A percentile compares a stretch with the other conserved stretches of the same genome.
Evolutionary conservation across 2,888 invertebrate species (phyloP).

Genomic region (Aspidapion aeneum): DNA sequence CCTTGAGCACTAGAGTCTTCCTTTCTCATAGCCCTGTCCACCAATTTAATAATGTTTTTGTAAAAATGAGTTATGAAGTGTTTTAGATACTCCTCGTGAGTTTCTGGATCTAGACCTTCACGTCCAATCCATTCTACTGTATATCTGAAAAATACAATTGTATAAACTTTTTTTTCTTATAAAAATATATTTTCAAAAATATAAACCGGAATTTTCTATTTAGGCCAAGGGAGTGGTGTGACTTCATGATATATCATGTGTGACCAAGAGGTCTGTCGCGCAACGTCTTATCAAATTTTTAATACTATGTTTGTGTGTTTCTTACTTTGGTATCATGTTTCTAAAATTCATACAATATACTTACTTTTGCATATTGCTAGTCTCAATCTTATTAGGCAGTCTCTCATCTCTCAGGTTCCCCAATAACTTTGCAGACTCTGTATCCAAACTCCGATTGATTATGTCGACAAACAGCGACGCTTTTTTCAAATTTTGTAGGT

Average conservation of each 20-base stretch:
- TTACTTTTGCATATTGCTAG: conserved; percentile 85
- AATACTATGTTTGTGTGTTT: too few relatives aligned
- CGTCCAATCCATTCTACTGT: conserved; percentile 97
- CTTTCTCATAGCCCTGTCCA: conserved; percentile 93
- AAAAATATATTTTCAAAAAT: too few relatives aligned
- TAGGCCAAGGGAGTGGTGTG: too few relatives aligned
- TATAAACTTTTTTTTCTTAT: not conserved
- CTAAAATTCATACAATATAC: too few relatives aligned
- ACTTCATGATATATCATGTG: too few relatives aligned
- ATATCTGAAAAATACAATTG: conserved; percentile 57
- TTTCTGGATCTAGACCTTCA: conserved; percentile 88
- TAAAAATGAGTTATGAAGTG: conserved; percentile 95
- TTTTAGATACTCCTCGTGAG: conserved; percentile 89
- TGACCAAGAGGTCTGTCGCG: too few relatives aligned
- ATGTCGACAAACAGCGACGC: conserved; percentile 96
- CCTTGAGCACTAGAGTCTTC: conserved; percentile 93
- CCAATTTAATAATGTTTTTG: conserved; percentile 85
- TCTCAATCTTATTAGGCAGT: conserved; percentile 83
- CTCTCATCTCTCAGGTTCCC: conserved; percentile 88
- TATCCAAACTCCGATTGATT: conserved; percentile 85
- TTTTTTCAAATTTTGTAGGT: conserved; percentile 89
- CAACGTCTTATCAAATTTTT: too few relatives aligned
- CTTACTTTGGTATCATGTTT: too few relatives aligned
- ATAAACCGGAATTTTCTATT: too few relatives aligned
- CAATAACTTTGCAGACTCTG: conserved; percentile 86